Evolutionary conservation across 2,797 vertebrate species (phyloP).

Genomic region (Sciurus vulgaris): DNA sequence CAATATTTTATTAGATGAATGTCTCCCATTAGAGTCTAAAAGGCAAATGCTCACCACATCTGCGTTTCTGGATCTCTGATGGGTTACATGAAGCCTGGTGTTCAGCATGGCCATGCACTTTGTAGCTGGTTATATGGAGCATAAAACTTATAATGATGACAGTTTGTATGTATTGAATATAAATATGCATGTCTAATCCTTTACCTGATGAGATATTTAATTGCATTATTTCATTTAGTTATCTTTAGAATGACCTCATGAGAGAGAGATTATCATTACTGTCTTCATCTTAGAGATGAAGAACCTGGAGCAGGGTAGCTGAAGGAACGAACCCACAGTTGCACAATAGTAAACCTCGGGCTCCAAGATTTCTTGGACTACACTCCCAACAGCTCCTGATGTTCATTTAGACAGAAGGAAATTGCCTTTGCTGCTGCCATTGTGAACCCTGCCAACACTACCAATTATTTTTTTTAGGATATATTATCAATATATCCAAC

Average conservation of each 20-base stretch:
- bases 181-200: background rate
- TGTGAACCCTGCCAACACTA: background rate
- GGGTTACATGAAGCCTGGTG: background rate
- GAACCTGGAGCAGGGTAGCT: background rate
- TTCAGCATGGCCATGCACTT: background rate
- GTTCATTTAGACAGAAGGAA: background rate
- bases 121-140: background rate
- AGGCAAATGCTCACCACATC: background rate
- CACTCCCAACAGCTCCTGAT: background rate
- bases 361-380: background rate
- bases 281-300: background rate
- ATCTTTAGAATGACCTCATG: background rate
- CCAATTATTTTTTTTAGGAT: background rate
- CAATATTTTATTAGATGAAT: background rate
- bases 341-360: background rate
- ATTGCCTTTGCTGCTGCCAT: background rate
- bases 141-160: background rate
- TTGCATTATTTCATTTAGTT: conserved; percentile 1
- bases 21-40: background rate
- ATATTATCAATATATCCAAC: background rate
- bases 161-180: background rate
- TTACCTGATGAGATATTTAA: background rate
- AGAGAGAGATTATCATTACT: background rate
- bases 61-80: background rate
- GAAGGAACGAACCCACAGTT: background rate